A percentile compares a stretch with the other conserved stretches of the same genome.
Conservation (phyloP, 1,140 invertebrate genomes). For the Psilanteris sp. region DNA sequence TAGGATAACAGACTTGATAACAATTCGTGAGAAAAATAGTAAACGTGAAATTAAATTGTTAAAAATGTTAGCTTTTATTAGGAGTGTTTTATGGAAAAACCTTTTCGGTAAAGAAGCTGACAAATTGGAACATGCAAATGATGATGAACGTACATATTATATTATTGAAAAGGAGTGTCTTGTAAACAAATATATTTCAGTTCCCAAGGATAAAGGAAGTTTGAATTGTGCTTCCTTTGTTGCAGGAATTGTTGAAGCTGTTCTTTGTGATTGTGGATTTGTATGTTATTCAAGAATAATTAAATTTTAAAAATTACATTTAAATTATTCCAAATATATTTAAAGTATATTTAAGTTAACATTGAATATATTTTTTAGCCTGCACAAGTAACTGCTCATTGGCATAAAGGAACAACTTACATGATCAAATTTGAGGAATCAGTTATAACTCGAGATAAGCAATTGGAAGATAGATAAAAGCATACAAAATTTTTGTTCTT, state of each 20-base stretch:
- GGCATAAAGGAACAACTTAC: constrained; percentile 99
- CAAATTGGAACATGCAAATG: constrained; percentile 98
- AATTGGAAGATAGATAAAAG: constrained; percentile 90
- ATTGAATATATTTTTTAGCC: constrained; percentile 83
- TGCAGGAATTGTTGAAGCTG: constrained; percentile 98
- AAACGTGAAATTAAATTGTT: constrained; percentile 97
- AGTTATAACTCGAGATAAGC: constrained; percentile 95
- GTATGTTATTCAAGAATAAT: constrained; percentile 91
- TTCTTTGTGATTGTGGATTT: constrained; percentile 96
- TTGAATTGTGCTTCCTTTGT: constrained; percentile 99
- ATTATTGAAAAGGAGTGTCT: constrained; percentile 99
- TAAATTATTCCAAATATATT: no score
- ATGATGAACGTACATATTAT: constrained; percentile 98
- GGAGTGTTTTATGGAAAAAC: constrained; percentile 98
- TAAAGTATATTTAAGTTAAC: no score
- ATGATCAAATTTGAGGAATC: constrained; percentile 99
- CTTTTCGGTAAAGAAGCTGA: constrained; percentile 99
- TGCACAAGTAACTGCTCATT: constrained; percentile 97
- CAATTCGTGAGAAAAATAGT: constrained; percentile 94
- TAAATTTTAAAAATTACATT: no score
- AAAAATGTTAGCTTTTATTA: constrained; percentile 97
- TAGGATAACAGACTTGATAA: constrained; percentile 95
- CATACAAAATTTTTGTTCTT: background rate
- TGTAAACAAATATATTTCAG: constrained; percentile 98
- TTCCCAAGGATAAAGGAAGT: constrained; percentile 98